Evolutionary conservation across 23 tunicate species (phyloP).

Genomic region (Oikopleura dioica): DNA sequence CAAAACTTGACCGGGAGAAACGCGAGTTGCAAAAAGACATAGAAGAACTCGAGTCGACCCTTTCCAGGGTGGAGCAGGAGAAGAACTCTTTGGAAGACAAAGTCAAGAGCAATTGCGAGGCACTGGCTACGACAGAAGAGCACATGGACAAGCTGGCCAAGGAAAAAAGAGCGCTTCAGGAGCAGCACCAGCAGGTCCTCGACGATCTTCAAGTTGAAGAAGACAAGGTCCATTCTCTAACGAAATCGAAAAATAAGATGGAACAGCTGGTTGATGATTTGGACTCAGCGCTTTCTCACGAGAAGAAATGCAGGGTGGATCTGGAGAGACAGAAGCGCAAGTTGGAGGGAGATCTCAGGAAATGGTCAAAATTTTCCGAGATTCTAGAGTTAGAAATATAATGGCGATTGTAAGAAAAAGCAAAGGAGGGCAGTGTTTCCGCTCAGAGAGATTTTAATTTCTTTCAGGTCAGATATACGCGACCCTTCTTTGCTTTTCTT

Average conservation of each 20-base stretch:
- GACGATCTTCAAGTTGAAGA: constrained; percentile 98
- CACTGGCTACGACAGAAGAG: constrained; percentile 50
- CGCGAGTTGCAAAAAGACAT: constrained; percentile 21
- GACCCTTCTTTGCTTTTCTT: too few species aligned
- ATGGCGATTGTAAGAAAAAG: too few species aligned
- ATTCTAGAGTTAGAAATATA: too few species aligned
- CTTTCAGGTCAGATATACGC: too few species aligned
- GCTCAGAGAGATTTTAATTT: too few species aligned
- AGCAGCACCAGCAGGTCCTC: constrained; percentile 35
- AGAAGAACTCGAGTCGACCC: constrained; percentile 65
- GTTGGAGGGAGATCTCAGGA: constrained; percentile 77
- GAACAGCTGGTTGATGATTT: constrained; percentile 14
- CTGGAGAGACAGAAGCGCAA: constrained; percentile 69
- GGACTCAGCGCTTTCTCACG: constrained; percentile 81
- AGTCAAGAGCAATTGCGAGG: constrained; percentile 43
- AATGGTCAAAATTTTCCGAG: too few species aligned
- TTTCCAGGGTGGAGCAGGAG: constrained; percentile 60
- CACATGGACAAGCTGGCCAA: constrained; percentile 19
- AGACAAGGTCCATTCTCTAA: constrained; percentile 84
- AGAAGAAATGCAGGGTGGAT: constrained; percentile 83
- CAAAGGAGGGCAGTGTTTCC: too few species aligned
- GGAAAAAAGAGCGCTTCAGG: constrained; percentile 1
- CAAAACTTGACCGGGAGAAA: background rate
- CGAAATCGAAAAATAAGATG: constrained; percentile 56
- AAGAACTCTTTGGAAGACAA: constrained; percentile 63